Percentiles rank a stretch among this genome's conserved stretches.
These are phyloP conservation scores for Phortica magna DNA, from an alignment of 2,888 invertebrate species.

Conservation along the genomic window DNA sequence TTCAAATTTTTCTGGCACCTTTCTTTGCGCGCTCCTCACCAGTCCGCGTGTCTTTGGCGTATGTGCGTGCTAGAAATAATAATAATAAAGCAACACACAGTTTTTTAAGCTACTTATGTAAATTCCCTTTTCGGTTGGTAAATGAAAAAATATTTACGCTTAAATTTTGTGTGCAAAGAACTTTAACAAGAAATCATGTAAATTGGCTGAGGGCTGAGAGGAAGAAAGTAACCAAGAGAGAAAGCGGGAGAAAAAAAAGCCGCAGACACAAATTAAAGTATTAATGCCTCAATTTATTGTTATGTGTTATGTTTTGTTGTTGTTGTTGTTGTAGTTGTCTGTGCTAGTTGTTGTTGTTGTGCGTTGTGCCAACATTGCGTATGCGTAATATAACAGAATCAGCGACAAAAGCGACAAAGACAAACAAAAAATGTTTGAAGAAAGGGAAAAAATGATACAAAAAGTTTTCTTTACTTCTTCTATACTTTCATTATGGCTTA, in stretches of 20 bases:
- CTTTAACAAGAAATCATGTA: neutral
- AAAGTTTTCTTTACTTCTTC: neutral
- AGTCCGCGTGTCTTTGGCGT: neutral
- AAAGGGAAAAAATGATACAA: constrained; percentile 1
- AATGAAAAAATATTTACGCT: neutral
- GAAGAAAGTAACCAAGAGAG: neutral
- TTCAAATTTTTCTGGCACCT: neutral
- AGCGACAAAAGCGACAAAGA: neutral
- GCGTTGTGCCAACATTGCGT: neutral
- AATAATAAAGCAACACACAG: neutral
- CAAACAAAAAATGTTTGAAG: neutral
- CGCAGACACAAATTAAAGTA: constrained; percentile 1
- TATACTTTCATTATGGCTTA: neutral
- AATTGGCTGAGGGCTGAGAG: neutral
- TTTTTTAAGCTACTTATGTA: constrained; percentile 18
- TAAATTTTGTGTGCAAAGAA: neutral
- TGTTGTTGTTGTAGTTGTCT: neutral
- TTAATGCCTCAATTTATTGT: constrained; percentile 17
- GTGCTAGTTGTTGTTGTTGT: too few species aligned
- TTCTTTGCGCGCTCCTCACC: neutral
- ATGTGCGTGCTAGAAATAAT: neutral
- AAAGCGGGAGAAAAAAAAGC: neutral
- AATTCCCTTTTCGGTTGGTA: neutral
- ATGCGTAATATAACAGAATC: neutral
- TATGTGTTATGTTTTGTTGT: neutral